phyloP scores from a whole-genome alignment of 2,797 vertebrate species.

The Leptodactylus fallax region DNA sequence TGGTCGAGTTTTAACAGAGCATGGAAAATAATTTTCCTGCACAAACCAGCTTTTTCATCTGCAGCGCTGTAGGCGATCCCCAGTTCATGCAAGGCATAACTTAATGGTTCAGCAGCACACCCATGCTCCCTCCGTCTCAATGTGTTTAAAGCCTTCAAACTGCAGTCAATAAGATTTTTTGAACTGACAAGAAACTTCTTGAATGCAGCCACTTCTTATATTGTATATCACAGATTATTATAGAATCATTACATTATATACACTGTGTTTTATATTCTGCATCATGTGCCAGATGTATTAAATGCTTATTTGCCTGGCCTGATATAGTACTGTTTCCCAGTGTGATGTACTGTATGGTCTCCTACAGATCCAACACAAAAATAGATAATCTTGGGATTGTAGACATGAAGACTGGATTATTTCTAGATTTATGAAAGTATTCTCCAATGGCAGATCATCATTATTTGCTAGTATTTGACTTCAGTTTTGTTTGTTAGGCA shows the following conservation, averaged over 20 bases:
- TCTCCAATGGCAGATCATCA: background rate
- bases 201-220: background rate
- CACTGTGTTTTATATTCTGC: background rate
- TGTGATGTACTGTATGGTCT: background rate
- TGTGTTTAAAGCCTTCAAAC: background rate
- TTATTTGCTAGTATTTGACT: background rate
- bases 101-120: background rate
- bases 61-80: constrained; percentile 35
- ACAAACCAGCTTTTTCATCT: background rate
- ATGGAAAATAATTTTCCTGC: constrained; percentile 1
- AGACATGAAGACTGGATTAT: background rate
- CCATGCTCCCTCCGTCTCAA: background rate
- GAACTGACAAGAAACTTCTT: background rate
- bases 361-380: background rate
- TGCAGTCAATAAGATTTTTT: constrained; percentile 9
- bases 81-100: constrained; percentile 18
- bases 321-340: background rate
- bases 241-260: background rate
- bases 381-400: background rate
- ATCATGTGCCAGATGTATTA: background rate
- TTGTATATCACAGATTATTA: background rate
- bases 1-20: background rate
- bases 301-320: background rate
- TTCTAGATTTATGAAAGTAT: background rate
- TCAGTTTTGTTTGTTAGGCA: background rate